Base-by-base conservation (phyloP, 2,888 invertebrate genomes). In the Drosophila paramelanica region DNA sequence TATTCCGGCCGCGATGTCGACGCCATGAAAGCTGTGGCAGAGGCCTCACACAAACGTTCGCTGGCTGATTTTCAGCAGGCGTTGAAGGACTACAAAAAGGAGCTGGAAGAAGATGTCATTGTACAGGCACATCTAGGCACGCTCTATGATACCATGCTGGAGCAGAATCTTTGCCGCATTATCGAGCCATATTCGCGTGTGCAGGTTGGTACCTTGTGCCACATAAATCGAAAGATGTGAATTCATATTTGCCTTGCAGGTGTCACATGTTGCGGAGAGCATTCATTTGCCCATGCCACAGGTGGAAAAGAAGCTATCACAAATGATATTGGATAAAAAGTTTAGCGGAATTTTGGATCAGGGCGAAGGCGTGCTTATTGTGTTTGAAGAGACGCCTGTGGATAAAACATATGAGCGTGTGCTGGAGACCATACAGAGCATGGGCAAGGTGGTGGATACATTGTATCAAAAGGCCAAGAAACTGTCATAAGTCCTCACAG, bases 401-500 rank as follows among this genome's bases (percentile, higher is more conserved):
- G 99, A 99, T 93, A 98, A 98, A 92, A 99, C 99, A 20, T 99
- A 99, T 90, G 98, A 98, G 94, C 97, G 97, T 90, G 98, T 99
- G 62, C 94, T 99, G 91, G 98, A 98, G 92, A 98, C 98, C 71
- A 98, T 99, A 92, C 98, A 98, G 92, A 98, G 97, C 93, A 98
- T 99, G 98, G 98, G 99, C 90, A 99, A 99, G 95, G 99, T 99
- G 90, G 99, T 99, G 87, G 99, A 99, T 93, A 98, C 99, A 56
- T 95, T 99, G 86, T 99, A 99, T 94, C 98, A 98, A 94, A 99
- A 99, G 94, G 99, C 99, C 80, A 99, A 99, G 94, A 99, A 99
- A 93, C 95, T 99, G 80, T 98, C 98, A 93, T 98, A 96, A 92
- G 88, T 47, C 46, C 67, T 46, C 53, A 59, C 11, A 23, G n/a